Conservation (phyloP, 1,140 invertebrate species). For the Leptinotarsa defecta region DNA sequence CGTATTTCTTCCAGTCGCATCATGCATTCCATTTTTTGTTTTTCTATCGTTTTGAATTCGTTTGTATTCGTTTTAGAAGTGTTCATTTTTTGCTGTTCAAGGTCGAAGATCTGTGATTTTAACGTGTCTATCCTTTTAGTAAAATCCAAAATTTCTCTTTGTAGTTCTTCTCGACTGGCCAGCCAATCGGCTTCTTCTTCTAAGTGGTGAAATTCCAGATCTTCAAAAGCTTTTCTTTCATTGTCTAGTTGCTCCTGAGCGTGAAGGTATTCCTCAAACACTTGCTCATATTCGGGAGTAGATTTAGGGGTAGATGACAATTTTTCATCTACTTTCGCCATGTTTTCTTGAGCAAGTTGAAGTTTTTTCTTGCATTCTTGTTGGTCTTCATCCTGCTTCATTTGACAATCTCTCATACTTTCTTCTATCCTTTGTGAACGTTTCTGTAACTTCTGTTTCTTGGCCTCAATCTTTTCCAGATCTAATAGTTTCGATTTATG, state of each 20-base stretch:
- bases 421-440: constrained; percentile 61
- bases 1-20: constrained; percentile 48
- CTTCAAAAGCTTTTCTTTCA: constrained; percentile 84
- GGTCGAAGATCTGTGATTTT: constrained; percentile 65
- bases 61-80: constrained; percentile 48
- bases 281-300: constrained; percentile 59
- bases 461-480: constrained; percentile 73
- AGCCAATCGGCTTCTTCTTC: constrained; percentile 86
- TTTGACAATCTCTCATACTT: constrained; percentile 59
- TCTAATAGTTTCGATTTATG: constrained; percentile 76
- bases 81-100: constrained; percentile 53
- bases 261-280: constrained; percentile 65
- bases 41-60: constrained; percentile 52
- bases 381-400: constrained; percentile 62
- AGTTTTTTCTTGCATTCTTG: constrained; percentile 66
- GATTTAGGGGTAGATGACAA: constrained; percentile 48
- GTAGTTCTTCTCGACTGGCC: constrained; percentile 80
- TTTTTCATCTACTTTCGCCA: constrained; percentile 61
- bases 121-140: constrained; percentile 68
- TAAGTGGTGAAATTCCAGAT: constrained; percentile 90
- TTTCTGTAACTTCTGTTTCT: constrained; percentile 68
- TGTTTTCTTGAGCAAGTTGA: constrained; percentile 58
- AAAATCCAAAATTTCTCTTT: constrained; percentile 74
- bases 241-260: constrained; percentile 72
- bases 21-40: constrained; percentile 49